Base-by-base conservation (phyloP, 1,140 invertebrate genomes). In the Drosophila fuyamai region DNA sequence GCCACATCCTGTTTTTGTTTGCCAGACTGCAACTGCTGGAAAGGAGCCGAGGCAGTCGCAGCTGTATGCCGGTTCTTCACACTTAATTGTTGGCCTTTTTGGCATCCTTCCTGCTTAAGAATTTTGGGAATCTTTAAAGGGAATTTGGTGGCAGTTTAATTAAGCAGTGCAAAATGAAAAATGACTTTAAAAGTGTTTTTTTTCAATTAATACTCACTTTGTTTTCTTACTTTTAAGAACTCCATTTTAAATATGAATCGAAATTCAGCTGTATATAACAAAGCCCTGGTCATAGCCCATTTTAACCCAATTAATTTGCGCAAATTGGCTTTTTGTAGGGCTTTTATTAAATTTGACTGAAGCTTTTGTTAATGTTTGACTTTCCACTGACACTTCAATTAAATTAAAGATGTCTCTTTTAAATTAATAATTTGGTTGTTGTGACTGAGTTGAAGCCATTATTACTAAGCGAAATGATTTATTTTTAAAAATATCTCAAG, bases 21-120 rank as follows among this genome's bases (percentile, higher is more conserved):
- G 16, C 14, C 27, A 7, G 44, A 50, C 36, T 59, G 55, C 55
- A 70, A 41, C 50, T 48, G 38, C 50, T 18, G 41, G 16, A 48
- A 40, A 41, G 16, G n/a, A 32, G 32, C 5, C 14, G 18, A 29
- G 23, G 13, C n/a, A 62, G 27, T n/a, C 35, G 50, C 62, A 68
- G 50, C 50, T 68, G 66, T 27, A 36, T 36, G 36, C 44, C 12
- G 29, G 4, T 9, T 29, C 27, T 43, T 71, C 36, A n/a, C 65
- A 58, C 68, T 72, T 72, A 72, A 72, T 72, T 72, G 68, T 43
- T 71, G 29, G 51, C 44, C 44, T 41, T 71, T 72, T 71, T 50
- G 68, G 14, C 66, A 43, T 27, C 10, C 18, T 44, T 48, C 54
- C 23, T 1, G 43, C 51, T 36, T 13, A 48, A 71, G 51, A 13